These are phyloP conservation scores for Neoarius graeffei DNA, from an alignment of 2,113 vertebrate species.

Conservation along the genomic window DNA sequence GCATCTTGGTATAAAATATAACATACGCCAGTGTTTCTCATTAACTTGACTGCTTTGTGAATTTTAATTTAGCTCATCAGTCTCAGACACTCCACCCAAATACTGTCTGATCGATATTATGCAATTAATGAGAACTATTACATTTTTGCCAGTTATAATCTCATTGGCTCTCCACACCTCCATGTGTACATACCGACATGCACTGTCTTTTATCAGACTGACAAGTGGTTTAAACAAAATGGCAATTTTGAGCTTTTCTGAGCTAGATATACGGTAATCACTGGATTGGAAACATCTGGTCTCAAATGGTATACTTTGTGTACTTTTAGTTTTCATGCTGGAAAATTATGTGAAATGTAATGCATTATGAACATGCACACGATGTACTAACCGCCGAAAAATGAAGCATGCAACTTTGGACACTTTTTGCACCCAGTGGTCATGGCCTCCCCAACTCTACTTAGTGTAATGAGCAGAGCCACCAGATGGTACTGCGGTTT, in stretches of 20 bases:
- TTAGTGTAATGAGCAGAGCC: not conserved
- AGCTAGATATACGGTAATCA: not conserved
- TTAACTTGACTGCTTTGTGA: not conserved
- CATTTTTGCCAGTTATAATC: not conserved
- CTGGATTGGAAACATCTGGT: not conserved
- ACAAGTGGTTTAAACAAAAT: constrained; percentile 8
- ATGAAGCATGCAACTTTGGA: not conserved
- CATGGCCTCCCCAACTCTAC: not conserved
- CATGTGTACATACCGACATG: not conserved
- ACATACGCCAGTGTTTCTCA: not conserved
- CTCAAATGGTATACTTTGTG: not conserved
- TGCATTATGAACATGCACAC: not conserved
- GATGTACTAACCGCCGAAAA: not conserved
- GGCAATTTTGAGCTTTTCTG: not conserved
- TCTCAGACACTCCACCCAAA: not conserved
- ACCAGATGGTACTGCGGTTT: not conserved
- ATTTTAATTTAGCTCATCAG: not conserved
- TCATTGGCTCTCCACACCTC: not conserved
- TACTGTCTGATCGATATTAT: not conserved
- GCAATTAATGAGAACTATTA: not conserved
- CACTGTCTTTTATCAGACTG: constrained; percentile 11
- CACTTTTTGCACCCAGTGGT: not conserved
- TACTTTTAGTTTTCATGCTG: not conserved
- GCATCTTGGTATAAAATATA: not conserved
- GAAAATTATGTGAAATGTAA: not conserved